A percentile compares a stretch with the other conserved stretches of the same genome.
Evolutionary conservation across 1,140 invertebrate species (phyloP).

Genomic region (Neuroterus valhalla): DNA sequence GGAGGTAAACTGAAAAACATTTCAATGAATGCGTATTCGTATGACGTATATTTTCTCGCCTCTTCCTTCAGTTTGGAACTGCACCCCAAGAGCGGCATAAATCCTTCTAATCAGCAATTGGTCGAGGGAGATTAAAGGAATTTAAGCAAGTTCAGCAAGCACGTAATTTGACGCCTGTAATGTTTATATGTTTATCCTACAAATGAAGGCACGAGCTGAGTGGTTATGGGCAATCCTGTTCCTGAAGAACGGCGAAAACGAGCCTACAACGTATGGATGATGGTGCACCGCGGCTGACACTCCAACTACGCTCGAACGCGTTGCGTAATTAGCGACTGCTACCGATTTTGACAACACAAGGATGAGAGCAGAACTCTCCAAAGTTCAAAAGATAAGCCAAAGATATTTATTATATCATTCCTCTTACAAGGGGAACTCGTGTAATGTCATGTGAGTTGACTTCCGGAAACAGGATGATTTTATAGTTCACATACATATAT

Average conservation of each 20-base stretch:
- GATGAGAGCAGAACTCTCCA: neutral
- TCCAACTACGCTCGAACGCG: conserved; percentile 59
- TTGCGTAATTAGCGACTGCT: conserved; percentile 64
- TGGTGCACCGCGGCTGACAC: conserved; percentile 51
- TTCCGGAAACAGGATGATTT: too few species aligned
- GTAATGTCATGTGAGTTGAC: too few species aligned
- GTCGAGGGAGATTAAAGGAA: conserved; percentile 11
- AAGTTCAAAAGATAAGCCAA: neutral
- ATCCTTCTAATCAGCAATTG: conserved; percentile 31
- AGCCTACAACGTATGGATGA: conserved; percentile 36
- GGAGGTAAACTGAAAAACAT: too few species aligned
- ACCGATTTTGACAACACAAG: conserved; percentile 53
- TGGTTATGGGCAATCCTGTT: neutral
- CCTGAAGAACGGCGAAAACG: conserved; percentile 43
- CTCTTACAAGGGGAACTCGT: too few species aligned
- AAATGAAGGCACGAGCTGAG: conserved; percentile 51
- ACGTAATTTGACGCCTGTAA: neutral
- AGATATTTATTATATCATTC: neutral
- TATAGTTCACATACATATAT: too few species aligned
- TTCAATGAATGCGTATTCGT: neutral
- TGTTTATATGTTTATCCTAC: conserved; percentile 53
- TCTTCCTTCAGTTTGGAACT: conserved; percentile 46
- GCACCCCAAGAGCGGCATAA: conserved; percentile 1
- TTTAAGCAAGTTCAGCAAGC: conserved; percentile 24
- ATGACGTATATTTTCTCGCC: conserved; percentile 26